Evolutionary conservation across 2,888 invertebrate species (phyloP), one percentile per base, ranked within the genome.

Genomic region (Carpatolechia fugitivella): DNA sequence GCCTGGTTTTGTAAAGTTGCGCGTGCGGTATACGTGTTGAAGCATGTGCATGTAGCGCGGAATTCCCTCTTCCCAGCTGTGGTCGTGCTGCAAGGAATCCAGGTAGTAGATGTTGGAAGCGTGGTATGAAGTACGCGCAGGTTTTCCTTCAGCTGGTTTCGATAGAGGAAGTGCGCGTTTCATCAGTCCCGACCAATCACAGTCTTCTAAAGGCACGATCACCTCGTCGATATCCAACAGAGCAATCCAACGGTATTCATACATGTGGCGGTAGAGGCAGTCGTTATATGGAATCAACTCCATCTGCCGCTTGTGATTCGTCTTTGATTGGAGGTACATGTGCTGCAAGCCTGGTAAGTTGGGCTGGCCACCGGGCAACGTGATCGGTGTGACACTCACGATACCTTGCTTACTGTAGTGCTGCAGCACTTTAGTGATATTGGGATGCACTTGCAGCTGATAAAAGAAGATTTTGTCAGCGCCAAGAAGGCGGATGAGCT

Each of bases 251-350:
- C 96, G 93, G 83, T 98, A 98, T 62, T 94, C 92, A 80, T 97
- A 96, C 90, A 98, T 93, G 78, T 98, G 96, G 78, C 96, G 95
- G 88, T 98, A 98, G 54, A 98, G 92, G 75, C 98, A 98, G 82
- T 98, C 98, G 82, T 98, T 98, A 91, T 98, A 98, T 10, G 98
- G 98, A 68, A 98, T 96, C 58, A 98, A 92, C 85, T 98, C 98
- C 87, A 98, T 97, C 80, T 98, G 96, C 11, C 98, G 92, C 84
- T 98, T 98, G 85, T 98, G 96, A 72, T 97, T 97, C 30, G 96
- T 94, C 83, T 97, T 98, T 78, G 96, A 96, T 56, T 95, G 95
- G 51, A 98, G 91, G 76, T 97, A 98, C 85, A 97, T 92, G 80
- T 97, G 97, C 77, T 97, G 96, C 69, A 97, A 94, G 0, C 95